Evolutionary conservation across 2,113 vertebrate genomes (phyloP), one percentile per base, ranked within the genome.

Genomic region (Entomyzon cyanotis): DNA sequence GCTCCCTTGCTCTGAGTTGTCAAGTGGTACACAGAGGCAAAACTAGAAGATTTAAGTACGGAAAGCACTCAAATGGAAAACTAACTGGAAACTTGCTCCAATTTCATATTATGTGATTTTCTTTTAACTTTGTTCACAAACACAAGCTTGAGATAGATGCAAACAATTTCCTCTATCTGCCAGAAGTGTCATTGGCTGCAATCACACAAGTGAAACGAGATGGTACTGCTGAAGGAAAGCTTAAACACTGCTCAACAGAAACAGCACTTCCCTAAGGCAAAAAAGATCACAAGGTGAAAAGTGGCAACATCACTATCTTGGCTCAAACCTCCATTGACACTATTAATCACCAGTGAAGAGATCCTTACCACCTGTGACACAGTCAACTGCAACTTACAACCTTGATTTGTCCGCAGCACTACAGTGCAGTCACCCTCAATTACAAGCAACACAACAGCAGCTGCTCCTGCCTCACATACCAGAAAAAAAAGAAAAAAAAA

Each of bases 331-430:
- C 52, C 52, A 52, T 42, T 67, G 80, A 81, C 86, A 84, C 30
- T 63, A 44, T 22, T 77, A 92, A 84, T 92, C 76, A 92, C 12
- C 2, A 0, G 39, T 67, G 81, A 81, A 74, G 64, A 92, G 76
- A 93, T 59, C 39, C 35, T 90, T 44, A 92, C 60, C 62, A 90
- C 47, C 19, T 60, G 71, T 1, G 52, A 90, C 89, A 92, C 7
- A 87, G 52, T 75, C 68, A 93, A 69, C 71, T 90, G 39, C 79
- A 92, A 77, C 85, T 81, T 86, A 90, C 71, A 94, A 44, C 44
- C 59, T 50, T 86, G 59, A 93, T 93, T 84, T 83, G 69, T 65
- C 60, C 22, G 2, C 82, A 62, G 30, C 27, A 79, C 65, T 87
- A 56, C 3, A 65, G 46, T 33, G 50, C 23, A 67, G 71, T 70